phyloP scores from a whole-genome alignment of 2,888 invertebrate species.

The Gasteruption jaculator region DNA sequence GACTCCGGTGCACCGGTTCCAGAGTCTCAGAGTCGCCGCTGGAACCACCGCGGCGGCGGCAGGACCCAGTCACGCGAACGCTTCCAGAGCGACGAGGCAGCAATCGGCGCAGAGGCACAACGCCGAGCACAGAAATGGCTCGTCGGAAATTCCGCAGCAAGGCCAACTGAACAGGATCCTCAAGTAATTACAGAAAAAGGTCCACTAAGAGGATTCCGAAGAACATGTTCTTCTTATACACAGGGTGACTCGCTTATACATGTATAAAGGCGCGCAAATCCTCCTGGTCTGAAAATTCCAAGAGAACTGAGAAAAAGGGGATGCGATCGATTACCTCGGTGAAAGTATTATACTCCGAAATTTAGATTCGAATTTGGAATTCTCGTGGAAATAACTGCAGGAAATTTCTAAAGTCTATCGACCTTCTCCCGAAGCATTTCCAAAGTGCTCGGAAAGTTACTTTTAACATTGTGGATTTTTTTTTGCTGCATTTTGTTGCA shows the following conservation, averaged over 20 bases:
- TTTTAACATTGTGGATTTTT: too few species aligned
- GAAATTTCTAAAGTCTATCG: too few species aligned
- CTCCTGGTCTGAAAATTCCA: too few species aligned
- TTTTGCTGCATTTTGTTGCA: too few species aligned
- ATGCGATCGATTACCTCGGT: too few species aligned
- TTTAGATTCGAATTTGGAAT: too few species aligned
- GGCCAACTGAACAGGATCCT: conserved; percentile 33
- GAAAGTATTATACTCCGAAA: too few species aligned
- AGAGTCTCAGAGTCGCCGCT: conserved; percentile 57
- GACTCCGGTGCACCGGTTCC: conserved; percentile 68
- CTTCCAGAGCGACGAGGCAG: conserved; percentile 28
- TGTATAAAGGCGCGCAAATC: conserved; percentile 25
- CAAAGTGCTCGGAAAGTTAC: too few species aligned
- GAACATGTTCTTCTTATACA: conserved; percentile 45
- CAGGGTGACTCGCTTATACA: conserved; percentile 44
- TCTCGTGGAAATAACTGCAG: too few species aligned
- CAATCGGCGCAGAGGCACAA: conserved; percentile 27
- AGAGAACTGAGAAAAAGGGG: too few species aligned
- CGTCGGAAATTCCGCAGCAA: conserved; percentile 26
- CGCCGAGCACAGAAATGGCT: conserved; percentile 28
- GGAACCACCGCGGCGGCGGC: conserved; percentile 57
- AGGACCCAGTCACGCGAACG: conserved; percentile 40
- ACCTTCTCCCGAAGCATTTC: too few species aligned
- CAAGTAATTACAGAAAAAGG: conserved; percentile 43
- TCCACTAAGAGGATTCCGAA: conserved; percentile 41